Base-by-base conservation (phyloP, 2,888 invertebrate species). In the Lepidochrysops patricia region DNA sequence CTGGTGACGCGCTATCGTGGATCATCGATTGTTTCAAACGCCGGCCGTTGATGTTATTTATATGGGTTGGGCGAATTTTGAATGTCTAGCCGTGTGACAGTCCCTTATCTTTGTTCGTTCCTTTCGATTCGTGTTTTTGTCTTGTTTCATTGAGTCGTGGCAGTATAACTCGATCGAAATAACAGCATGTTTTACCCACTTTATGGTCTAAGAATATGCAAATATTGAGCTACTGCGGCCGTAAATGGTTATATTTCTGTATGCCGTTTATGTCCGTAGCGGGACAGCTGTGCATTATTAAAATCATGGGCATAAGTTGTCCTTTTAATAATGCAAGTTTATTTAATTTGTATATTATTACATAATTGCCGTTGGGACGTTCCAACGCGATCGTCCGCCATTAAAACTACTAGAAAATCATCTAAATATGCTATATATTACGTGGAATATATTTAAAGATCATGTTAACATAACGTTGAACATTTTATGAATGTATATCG, bases 31-130 rank as follows among this genome's bases (percentile, higher is more conserved):
- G 78, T 78, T 76, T 71, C 62, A 69, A 70, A 70, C 68, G 71
- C 73, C 74, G 78, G 74, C 70, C 73, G 78, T 73, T 77, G 80
- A 75, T 74, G 75, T 83, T 78, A 81, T 84, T 84, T 83, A 83
- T 83, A 82, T 84, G 72, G 68, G 69, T 70, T 61, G 62, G 58
- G 61, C 58, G 71, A 69, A 66, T 75, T 72, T 72, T 65, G 67
- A 66, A 73, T 69, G 71, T 73, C 74, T 72, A 72, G 62, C 63
- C 64, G 66, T 72, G 68, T 77, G 77, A 74, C 77, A 74, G 72
- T 75, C 72, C 70, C 58, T 52, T 26, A 25, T 58, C 50, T 50
- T 54, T 54, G 54, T 54, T 54, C 32, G 19, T 29, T 19, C 12
- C 54, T 12, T 9, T 54, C 32, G 29, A 29, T 4, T 54, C 19